Evolutionary conservation across 2,113 vertebrate genomes (phyloP).

Genomic region (Austrofundulus limnaeus): DNA sequence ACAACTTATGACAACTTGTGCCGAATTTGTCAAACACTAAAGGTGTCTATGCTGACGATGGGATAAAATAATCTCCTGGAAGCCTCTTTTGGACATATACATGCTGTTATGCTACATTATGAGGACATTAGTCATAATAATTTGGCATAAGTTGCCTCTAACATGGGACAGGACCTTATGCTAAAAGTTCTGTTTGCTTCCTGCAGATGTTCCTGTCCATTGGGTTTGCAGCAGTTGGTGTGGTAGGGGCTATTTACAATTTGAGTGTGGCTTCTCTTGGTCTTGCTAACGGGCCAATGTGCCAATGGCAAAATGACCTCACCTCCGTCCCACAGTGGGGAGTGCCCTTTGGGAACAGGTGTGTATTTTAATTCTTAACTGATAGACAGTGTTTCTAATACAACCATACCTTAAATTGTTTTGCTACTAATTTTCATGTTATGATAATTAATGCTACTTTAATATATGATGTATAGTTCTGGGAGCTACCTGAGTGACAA

Average conservation of each 20-base stretch:
- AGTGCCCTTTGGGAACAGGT: conserved; percentile 61
- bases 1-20: too few relatives aligned
- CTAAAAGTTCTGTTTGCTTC: neutral
- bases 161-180: too few relatives aligned
- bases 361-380: neutral
- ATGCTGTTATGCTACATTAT: too few relatives aligned
- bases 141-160: too few relatives aligned
- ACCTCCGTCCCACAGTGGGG: neutral
- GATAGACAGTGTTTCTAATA: neutral
- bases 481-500: conserved; percentile 59
- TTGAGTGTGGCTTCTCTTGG: conserved; percentile 53
- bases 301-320: rapidly evolving
- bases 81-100: too few relatives aligned
- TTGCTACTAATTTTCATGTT: neutral
- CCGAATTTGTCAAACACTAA: too few relatives aligned
- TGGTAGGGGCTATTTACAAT: conserved; percentile 69
- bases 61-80: too few relatives aligned
- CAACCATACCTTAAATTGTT: neutral
- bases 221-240: conserved; percentile 68
- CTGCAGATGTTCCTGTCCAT: conserved; percentile 81
- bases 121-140: too few relatives aligned
- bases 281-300: conserved; percentile 68
- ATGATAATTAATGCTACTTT: neutral
- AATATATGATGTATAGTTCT: conserved; percentile 23
- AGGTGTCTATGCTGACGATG: too few relatives aligned